Conservation (phyloP, 2,113 vertebrate genomes). For the Semnopithecus entellus region DNA sequence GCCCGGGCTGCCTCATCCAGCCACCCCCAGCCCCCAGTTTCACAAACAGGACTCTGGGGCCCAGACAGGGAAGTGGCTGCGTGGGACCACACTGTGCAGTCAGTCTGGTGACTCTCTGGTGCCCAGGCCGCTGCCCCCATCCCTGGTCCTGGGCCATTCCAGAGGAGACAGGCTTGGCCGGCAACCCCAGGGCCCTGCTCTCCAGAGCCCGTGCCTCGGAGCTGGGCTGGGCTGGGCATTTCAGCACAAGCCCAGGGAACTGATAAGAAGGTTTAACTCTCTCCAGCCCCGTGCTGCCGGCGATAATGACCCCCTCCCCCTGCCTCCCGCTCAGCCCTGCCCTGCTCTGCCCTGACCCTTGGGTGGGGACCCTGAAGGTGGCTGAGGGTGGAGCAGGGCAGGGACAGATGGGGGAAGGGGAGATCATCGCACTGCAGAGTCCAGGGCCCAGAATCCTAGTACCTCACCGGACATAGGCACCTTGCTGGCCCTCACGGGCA, state of each 20-base stretch:
- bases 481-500: not conserved
- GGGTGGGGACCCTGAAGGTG: not conserved
- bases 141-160: not conserved
- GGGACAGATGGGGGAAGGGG: not conserved
- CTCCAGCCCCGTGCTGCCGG: not conserved
- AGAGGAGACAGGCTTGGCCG: not conserved
- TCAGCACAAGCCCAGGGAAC: not conserved
- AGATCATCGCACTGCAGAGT: not conserved
- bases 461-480: not conserved
- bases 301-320: slow-evolving; percentile 47
- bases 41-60: not conserved
- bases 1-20: not conserved
- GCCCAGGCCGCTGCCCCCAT: not conserved
- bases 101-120: not conserved
- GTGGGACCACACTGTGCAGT: not conserved
- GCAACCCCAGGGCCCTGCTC: not conserved
- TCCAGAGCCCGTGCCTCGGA: not conserved
- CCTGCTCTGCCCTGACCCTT: slow-evolving; percentile 3
- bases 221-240: not conserved
- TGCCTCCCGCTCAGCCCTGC: not conserved
- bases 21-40: not conserved
- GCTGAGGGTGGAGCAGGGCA: not conserved
- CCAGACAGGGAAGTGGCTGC: not conserved
- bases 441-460: not conserved
- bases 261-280: slow-evolving; percentile 60